phyloP scores from a whole-genome alignment of 92 coral and sea anemone species.

The Porites evermanni region DNA sequence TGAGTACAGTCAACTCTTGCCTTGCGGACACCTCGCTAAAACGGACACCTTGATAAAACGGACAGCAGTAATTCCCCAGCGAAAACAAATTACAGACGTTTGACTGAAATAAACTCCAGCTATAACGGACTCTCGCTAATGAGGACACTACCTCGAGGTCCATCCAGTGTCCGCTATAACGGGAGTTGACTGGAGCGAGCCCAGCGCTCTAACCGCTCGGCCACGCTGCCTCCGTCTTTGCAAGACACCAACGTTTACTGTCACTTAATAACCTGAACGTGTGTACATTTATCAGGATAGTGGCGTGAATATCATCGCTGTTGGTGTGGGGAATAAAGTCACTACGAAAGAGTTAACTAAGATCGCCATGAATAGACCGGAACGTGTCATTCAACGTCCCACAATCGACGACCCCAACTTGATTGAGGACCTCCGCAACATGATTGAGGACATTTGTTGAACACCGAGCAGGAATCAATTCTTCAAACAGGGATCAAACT shows the following conservation, averaged over 20 bases:
- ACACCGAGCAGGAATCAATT: neutral
- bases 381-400: constrained; percentile 8
- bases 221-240: neutral
- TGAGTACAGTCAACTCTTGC: too few species aligned
- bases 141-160: too few species aligned
- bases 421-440: neutral
- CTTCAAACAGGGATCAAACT: neutral
- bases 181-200: neutral
- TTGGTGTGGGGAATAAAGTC: constrained; percentile 46
- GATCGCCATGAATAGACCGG: constrained; percentile 45
- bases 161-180: too few species aligned
- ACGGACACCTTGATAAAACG: too few species aligned
- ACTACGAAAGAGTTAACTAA: constrained; percentile 19
- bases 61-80: too few species aligned
- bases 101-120: too few species aligned
- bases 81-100: too few species aligned
- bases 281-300: constrained; percentile 23
- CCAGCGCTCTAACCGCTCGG: neutral
- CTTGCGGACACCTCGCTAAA: too few species aligned
- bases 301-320: constrained; percentile 40
- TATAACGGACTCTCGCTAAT: too few species aligned
- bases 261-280: neutral
- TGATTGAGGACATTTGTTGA: constrained; percentile 16
- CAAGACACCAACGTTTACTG: neutral
- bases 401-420: neutral